phyloP scores from a whole-genome alignment of 37 sponge, comb jelly and placozoan species.

The Oopsacas minuta region DNA sequence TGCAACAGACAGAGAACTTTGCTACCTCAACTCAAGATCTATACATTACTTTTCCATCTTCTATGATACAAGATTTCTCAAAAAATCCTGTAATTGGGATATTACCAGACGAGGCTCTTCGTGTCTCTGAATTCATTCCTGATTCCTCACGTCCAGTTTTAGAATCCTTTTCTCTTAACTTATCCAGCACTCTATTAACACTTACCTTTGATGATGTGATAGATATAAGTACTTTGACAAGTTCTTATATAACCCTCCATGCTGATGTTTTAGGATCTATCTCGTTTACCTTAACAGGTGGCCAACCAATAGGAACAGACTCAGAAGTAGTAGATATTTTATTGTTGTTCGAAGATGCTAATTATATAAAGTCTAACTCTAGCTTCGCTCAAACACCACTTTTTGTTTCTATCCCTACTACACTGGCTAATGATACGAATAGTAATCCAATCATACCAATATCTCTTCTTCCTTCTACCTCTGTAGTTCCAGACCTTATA shows the following conservation, averaged over 20 bases:
- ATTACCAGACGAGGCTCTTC: slow-evolving; percentile 5
- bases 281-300: not conserved
- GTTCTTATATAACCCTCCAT: slow-evolving; percentile 44
- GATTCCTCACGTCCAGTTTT: slow-evolving; percentile 51
- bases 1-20: slow-evolving; percentile 16
- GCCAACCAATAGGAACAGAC: not conserved
- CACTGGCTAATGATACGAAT: slow-evolving; percentile 46
- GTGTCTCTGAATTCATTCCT: slow-evolving; percentile 30
- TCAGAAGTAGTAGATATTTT: not conserved
- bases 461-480: slow-evolving; percentile 15
- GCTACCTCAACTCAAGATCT: slow-evolving; percentile 21
- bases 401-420: slow-evolving; percentile 40
- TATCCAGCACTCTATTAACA: not conserved
- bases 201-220: slow-evolving; percentile 72
- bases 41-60: slow-evolving; percentile 1
- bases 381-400: slow-evolving; percentile 4
- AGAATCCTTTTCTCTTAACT: slow-evolving; percentile 52
- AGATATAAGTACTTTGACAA: slow-evolving; percentile 30
- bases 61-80: slow-evolving; percentile 28
- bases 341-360: not conserved
- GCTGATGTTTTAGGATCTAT: slow-evolving; percentile 23
- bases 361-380: not conserved
- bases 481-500: slow-evolving; percentile 39
- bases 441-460: slow-evolving; percentile 17
- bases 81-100: slow-evolving; percentile 34